Evolutionary conservation across 2,888 invertebrate species (phyloP).

Genomic region (Leucophenga montana): DNA sequence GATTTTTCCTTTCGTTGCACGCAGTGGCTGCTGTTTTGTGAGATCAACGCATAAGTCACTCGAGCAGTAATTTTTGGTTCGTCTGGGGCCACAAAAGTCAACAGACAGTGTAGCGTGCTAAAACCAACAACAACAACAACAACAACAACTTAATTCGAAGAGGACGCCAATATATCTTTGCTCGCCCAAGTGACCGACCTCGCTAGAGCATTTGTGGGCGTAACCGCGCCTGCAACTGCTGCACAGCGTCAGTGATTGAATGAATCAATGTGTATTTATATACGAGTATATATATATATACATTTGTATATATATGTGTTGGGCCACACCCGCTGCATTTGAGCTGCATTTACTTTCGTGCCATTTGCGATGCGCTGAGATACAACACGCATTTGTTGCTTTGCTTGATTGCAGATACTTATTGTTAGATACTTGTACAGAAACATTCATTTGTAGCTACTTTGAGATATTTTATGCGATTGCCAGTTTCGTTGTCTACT

Average conservation of each 20-base stretch:
- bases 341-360: conserved; percentile 28
- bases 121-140: conserved; percentile 31
- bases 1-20: neutral
- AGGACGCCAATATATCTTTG: conserved; percentile 31
- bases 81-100: conserved; percentile 10
- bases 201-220: conserved; percentile 30
- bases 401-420: neutral
- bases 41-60: conserved; percentile 67
- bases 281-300: too few relatives aligned
- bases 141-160: conserved; percentile 58
- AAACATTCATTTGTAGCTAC: neutral
- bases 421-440: neutral
- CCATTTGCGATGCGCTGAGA: conserved; percentile 10
- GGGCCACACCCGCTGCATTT: conserved; percentile 52
- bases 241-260: conserved; percentile 11
- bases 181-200: conserved; percentile 37
- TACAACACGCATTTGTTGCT: conserved; percentile 2
- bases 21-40: conserved; percentile 28
- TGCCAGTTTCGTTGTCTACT: conserved; percentile 33
- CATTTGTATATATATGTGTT: too few relatives aligned
- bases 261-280: too few relatives aligned
- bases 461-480: conserved; percentile 6
- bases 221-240: neutral
- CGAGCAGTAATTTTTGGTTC: conserved; percentile 48
- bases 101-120: conserved; percentile 29